Evolutionary conservation across 1,140 invertebrate genomes (phyloP).

Genomic region (Heliconius nattereri): DNA sequence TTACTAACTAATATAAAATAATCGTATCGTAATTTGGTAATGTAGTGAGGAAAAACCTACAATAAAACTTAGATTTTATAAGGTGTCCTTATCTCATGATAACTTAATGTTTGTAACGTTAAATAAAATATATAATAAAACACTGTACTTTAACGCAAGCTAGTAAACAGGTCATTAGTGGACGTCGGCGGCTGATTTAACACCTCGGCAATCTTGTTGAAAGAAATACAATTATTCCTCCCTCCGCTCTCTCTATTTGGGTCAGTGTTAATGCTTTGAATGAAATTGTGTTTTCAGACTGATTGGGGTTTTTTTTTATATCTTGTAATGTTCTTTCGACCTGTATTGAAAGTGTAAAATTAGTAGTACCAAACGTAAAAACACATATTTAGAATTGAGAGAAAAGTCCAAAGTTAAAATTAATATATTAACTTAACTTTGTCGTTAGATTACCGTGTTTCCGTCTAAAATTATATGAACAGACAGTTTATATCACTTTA

Average conservation of each 20-base stretch:
- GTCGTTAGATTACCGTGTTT: too few species aligned
- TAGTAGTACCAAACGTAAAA: too few species aligned
- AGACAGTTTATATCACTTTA: background rate
- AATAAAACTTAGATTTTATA: background rate
- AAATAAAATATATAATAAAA: background rate
- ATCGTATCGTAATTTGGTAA: background rate
- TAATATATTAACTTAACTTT: too few species aligned
- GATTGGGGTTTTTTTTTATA: background rate
- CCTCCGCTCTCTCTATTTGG: conserved; percentile 15
- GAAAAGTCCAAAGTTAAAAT: too few species aligned
- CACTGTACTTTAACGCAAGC: background rate
- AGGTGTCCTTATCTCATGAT: background rate
- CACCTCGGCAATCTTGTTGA: conserved; percentile 27
- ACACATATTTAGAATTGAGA: background rate
- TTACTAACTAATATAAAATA: background rate
- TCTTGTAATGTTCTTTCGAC: background rate
- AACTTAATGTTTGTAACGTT: background rate
- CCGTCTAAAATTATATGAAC: background rate
- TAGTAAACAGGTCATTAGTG: conserved; percentile 31
- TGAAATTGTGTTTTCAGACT: conserved; percentile 11
- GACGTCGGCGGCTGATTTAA: conserved; percentile 21
- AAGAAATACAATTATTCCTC: conserved; percentile 30
- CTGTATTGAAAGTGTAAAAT: background rate
- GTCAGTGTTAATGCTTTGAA: conserved; percentile 20
- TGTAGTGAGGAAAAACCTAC: background rate